Conservation (phyloP, 1,140 invertebrate species). For the Cydia strobilella region DNA sequence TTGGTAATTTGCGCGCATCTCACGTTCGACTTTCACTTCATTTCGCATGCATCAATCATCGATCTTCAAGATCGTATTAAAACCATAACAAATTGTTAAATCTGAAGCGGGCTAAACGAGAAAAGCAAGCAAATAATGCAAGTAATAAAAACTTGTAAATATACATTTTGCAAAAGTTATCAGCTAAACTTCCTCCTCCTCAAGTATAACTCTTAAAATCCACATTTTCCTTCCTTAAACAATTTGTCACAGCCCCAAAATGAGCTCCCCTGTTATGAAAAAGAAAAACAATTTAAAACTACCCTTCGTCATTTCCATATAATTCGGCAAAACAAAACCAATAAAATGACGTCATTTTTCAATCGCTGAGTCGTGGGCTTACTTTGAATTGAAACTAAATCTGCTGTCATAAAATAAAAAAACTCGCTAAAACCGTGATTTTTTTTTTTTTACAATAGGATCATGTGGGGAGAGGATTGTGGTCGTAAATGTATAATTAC, state of each 20-base stretch:
- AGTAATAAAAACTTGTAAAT: neutral
- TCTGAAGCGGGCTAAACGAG: neutral
- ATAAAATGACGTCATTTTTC: neutral
- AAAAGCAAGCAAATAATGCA: neutral
- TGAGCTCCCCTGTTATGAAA: neutral
- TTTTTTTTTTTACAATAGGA: neutral
- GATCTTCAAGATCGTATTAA: too few species aligned
- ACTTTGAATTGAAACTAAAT: neutral
- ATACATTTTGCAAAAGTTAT: neutral
- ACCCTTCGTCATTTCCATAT: constrained; percentile 10
- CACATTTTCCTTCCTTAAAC: constrained; percentile 9
- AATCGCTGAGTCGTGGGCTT: constrained; percentile 1
- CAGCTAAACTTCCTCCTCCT: neutral
- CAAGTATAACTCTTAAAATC: neutral
- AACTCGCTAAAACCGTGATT: neutral
- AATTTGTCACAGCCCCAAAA: neutral
- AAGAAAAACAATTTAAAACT: constrained; percentile 10
- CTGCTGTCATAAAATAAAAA: constrained; percentile 1
- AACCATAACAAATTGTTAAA: too few species aligned
- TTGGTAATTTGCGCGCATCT: too few species aligned
- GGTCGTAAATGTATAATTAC: constrained; percentile 8
- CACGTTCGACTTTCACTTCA: too few species aligned
- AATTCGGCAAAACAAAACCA: constrained; percentile 5
- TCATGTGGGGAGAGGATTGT: neutral
- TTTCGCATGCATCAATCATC: too few species aligned